These are phyloP conservation scores for Orchesellides sinensis DNA, from an alignment of 2,888 invertebrate species.

Conservation along the genomic window DNA sequence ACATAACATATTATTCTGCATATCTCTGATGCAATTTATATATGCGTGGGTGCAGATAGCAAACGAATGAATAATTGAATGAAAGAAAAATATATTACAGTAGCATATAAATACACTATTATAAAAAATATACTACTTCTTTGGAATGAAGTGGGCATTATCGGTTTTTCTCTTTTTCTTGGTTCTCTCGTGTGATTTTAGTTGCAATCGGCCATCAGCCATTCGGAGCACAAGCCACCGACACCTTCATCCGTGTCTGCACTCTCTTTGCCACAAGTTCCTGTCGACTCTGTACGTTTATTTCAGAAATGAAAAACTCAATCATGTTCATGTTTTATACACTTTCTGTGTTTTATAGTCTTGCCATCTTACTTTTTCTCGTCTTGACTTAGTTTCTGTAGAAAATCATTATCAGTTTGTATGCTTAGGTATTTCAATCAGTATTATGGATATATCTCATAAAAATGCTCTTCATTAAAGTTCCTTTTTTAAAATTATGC, in stretches of 20 bases:
- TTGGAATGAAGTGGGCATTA: no score
- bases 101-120: no score
- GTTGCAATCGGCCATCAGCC: slow-evolving; percentile 90
- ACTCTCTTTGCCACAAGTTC: slow-evolving; percentile 90
- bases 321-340: background rate
- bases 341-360: background rate
- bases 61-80: no score
- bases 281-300: slow-evolving; percentile 84
- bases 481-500: no score
- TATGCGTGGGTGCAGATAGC: no score
- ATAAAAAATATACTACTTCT: no score
- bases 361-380: slow-evolving; percentile 10
- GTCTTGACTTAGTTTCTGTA: slow-evolving; percentile 4
- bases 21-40: no score
- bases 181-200: slow-evolving; percentile 67
- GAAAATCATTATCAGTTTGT: background rate
- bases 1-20: no score
- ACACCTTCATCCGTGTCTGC: slow-evolving; percentile 82
- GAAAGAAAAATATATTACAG: no score
- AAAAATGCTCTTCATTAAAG: no score
- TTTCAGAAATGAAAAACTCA: slow-evolving; percentile 14
- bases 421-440: no score
- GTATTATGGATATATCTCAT: no score
- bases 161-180: slow-evolving; percentile 12
- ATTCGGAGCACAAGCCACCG: slow-evolving; percentile 82